Conservation (phyloP, 2,797 vertebrate genomes). For the Myotis pilosus region DNA sequence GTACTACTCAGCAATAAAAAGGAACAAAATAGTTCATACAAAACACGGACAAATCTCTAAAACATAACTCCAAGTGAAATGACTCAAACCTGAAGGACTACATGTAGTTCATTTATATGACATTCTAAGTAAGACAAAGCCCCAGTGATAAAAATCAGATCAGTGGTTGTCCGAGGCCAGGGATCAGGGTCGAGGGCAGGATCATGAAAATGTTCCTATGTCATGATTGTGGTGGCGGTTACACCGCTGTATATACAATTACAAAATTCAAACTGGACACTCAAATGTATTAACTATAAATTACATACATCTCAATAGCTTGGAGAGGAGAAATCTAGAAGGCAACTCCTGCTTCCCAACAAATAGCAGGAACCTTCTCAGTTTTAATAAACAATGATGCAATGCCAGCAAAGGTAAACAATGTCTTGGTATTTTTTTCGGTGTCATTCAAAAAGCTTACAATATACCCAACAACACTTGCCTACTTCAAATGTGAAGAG, state of each 20-base stretch:
- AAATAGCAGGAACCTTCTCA: background rate
- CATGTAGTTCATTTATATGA: background rate
- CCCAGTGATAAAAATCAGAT: background rate
- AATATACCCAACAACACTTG: background rate
- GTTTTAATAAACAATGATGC: background rate
- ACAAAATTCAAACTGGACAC: background rate
- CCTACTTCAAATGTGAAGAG: background rate
- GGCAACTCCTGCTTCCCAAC: background rate
- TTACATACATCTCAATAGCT: background rate
- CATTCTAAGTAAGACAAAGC: background rate
- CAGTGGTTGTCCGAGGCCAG: background rate
- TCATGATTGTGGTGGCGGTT: background rate
- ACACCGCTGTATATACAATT: too few relatives aligned
- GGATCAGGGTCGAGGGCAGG: background rate
- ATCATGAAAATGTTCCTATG: background rate
- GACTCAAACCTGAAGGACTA: background rate
- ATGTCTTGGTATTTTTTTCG: background rate
- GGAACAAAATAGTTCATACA: background rate
- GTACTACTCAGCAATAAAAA: background rate
- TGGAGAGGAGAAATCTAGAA: background rate
- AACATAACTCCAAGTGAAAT: background rate
- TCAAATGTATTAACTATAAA: background rate
- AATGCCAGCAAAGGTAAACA: background rate
- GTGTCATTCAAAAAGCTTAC: background rate
- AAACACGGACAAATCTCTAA: background rate